phyloP scores from a whole-genome alignment of 2,797 vertebrate genomes.

The Hydrolagus colliei region DNA sequence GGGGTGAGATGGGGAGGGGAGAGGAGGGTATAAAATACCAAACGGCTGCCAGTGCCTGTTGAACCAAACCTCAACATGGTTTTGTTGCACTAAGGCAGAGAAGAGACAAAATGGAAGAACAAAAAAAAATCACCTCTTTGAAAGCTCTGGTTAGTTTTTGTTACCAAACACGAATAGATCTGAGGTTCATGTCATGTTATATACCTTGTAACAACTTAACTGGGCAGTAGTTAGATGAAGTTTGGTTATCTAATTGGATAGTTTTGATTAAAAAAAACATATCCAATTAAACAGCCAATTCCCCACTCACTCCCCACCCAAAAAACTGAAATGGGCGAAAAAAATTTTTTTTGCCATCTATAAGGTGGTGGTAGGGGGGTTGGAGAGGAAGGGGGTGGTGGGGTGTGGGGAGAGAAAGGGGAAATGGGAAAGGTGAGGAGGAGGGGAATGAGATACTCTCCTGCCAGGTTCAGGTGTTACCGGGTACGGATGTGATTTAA shows the following conservation, averaged over 20 bases:
- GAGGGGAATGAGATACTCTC: background rate
- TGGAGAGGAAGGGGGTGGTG: background rate
- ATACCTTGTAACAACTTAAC: conserved; percentile 26
- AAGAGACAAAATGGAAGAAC: background rate
- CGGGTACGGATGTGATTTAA: conserved; percentile 24
- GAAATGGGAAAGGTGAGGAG: background rate
- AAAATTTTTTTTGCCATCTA: conserved; percentile 37
- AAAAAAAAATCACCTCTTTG: background rate
- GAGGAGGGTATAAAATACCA: too few relatives aligned
- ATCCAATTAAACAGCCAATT: background rate
- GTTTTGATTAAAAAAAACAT: background rate
- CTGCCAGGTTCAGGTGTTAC: conserved; percentile 17
- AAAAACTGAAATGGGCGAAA: background rate
- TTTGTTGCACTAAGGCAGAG: background rate
- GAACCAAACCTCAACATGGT: background rate
- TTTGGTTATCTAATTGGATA: background rate
- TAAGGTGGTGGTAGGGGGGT: background rate
- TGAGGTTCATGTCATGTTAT: background rate
- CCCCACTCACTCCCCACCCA: too few relatives aligned
- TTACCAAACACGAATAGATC: background rate
- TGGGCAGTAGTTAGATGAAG: conserved; percentile 8
- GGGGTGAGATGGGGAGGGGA: background rate
- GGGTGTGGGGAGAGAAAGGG: background rate
- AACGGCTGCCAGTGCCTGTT: background rate
- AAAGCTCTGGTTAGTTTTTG: background rate